Base-by-base conservation (phyloP, 2,888 invertebrate genomes). In the Polietes domitor region DNA sequence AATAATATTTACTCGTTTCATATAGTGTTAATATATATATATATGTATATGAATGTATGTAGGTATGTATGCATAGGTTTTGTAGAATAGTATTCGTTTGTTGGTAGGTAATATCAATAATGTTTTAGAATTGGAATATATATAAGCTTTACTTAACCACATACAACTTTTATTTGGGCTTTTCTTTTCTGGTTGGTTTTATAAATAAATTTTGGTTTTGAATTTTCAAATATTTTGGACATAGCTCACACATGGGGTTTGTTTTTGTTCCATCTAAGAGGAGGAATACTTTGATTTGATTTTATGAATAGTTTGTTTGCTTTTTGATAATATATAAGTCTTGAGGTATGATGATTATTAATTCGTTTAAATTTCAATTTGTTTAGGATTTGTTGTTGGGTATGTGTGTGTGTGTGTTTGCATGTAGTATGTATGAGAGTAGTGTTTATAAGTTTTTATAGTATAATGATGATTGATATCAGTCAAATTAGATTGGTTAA, bases 11-110 rank as follows among this genome's bases (percentile, higher is more conserved):
- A 50, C 70, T 28, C 37, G n/a, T 32, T 3, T 24, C 15, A 43
- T 41, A n/a, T n/a, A n/a, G 37, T 19, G 19, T 41, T 65, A 65
- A 19, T 65, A 41, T 63, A 10, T 63, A 32, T 65, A 47, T 28
- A 53, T 77, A 26, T 70, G 75, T 85, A 80, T 85, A 80, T 82
- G 24, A 24, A 68, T 43, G 68, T 68, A 68, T 68, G 68, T 43
- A 43, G 12, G 68, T 80, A 75, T 80, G 65, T 75, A 74, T 83
- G 58, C 55, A 61, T 81, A 81, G 80, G 83, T 85, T 80, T n/a
- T 85, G 85, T 82, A 76, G 63, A 78, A 84, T 79, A 73, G 74
- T 79, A 68, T 32, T 37, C 21, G 26, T 37, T 50, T 65, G 7
- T 26, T 50, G 32, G 19, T 15, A 41, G 68, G 15, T 68, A 68